Conservation (phyloP, 2,888 invertebrate species). For the Cosmopolites sordidus region DNA sequence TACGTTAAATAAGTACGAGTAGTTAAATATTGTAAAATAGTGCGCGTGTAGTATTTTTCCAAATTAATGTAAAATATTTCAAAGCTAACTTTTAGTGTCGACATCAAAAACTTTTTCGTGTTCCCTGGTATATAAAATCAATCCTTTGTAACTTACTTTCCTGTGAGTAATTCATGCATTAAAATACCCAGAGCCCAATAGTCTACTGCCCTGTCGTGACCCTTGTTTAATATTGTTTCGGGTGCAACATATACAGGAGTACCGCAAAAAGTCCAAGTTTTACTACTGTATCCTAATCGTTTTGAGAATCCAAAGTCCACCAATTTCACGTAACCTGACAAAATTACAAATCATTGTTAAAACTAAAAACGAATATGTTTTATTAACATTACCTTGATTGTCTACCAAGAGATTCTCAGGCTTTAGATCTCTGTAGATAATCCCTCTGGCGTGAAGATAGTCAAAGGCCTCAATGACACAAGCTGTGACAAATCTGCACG, state of each 20-base stretch:
- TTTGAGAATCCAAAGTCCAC: conserved; percentile 70
- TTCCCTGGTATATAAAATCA: no score
- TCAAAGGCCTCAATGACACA: conserved; percentile 68
- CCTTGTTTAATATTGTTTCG: conserved; percentile 67
- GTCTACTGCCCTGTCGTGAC: conserved; percentile 68
- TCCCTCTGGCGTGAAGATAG: conserved; percentile 61
- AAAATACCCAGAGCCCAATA: conserved; percentile 68
- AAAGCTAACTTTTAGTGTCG: no score
- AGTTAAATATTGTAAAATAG: no score
- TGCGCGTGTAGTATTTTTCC: no score
- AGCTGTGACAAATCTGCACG: conserved; percentile 60
- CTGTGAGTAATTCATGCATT: conserved; percentile 63
- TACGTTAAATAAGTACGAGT: no score
- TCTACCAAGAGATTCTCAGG: conserved; percentile 68
- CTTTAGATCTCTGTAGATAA: conserved; percentile 64
- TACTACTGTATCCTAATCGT: conserved; percentile 57
- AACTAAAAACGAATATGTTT: no score
- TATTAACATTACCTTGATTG: conserved; percentile 39
- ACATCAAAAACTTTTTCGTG: no score
- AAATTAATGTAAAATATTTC: no score
- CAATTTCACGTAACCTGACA: conserved; percentile 58
- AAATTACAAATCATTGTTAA: background rate
- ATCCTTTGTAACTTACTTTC: conserved; percentile 66
- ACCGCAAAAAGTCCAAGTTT: conserved; percentile 74
- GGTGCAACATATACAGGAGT: conserved; percentile 61